A percentile compares a stretch with the other conserved stretches of the same genome.
These are phyloP conservation scores for Didymodactylos carnosus DNA, from an alignment of 2,888 invertebrate species.

Conservation along the genomic window DNA sequence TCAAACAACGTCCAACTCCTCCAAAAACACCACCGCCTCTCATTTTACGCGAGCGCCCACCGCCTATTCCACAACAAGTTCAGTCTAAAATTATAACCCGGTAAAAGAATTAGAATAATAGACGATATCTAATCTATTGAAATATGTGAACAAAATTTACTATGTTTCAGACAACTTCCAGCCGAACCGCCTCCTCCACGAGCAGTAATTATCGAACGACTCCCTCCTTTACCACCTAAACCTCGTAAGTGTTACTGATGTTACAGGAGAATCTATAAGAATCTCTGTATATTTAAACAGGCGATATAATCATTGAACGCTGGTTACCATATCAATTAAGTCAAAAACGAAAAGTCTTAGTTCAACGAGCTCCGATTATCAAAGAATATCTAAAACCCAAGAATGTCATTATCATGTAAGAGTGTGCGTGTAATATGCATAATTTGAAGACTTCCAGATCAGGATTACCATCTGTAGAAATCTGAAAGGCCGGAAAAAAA, in stretches of 20 bases:
- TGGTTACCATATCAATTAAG: slow-evolving; percentile 1
- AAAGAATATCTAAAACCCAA: neutral
- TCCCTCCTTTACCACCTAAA: neutral
- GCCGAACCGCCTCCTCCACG: neutral
- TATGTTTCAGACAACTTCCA: neutral
- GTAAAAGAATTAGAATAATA: neutral
- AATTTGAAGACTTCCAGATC: too few species aligned
- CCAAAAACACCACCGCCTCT: neutral
- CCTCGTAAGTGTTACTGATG: too few species aligned
- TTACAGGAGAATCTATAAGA: too few species aligned
- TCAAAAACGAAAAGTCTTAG: neutral
- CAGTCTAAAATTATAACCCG: neutral
- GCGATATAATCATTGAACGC: slow-evolving; percentile 1
- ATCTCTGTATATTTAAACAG: too few species aligned
- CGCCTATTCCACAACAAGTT: neutral
- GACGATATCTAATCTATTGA: neutral
- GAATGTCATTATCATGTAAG: neutral
- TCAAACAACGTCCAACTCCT: neutral
- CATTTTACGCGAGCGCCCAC: neutral
- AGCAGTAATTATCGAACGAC: neutral
- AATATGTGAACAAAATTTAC: neutral
- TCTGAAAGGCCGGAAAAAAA: too few species aligned
- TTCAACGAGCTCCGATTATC: neutral
- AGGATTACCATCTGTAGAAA: too few species aligned
- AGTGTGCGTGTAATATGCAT: too few species aligned